phyloP scores from a whole-genome alignment of 2,113 vertebrate genomes.

The Papio anubis region DNA sequence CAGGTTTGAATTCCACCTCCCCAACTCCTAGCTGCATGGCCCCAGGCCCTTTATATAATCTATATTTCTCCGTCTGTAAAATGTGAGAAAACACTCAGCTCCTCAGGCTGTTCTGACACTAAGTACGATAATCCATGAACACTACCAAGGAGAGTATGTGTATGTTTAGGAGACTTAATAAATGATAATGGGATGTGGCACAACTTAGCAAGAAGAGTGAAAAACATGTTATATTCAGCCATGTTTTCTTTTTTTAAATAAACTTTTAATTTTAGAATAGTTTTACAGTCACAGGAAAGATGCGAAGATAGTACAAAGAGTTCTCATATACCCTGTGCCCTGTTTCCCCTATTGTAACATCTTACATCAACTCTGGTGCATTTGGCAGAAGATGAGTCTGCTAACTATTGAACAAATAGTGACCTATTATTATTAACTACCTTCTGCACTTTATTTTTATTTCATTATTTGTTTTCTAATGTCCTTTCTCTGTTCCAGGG shows the following conservation, averaged over 20 bases:
- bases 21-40: not conserved
- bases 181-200: not conserved
- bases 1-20: not conserved
- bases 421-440: not conserved
- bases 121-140: not conserved
- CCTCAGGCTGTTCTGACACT: not conserved
- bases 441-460: not conserved
- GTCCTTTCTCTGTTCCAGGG: not conserved
- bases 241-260: not conserved
- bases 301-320: not conserved
- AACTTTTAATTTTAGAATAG: not conserved
- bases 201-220: not conserved
- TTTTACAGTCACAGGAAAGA: not conserved
- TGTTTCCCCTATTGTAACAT: not conserved
- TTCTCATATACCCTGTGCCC: not conserved
- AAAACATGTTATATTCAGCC: not conserved
- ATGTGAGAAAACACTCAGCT: not conserved
- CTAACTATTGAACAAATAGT: not conserved
- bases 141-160: not conserved
- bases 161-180: not conserved
- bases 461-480: not conserved
- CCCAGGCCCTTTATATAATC: not conserved
- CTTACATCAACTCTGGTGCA: not conserved
- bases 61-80: not conserved
- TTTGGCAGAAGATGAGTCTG: not conserved